These are phyloP conservation scores for Caenorhabditis japonica DNA, from an alignment of 2,888 invertebrate species.

Conservation along the genomic window DNA sequence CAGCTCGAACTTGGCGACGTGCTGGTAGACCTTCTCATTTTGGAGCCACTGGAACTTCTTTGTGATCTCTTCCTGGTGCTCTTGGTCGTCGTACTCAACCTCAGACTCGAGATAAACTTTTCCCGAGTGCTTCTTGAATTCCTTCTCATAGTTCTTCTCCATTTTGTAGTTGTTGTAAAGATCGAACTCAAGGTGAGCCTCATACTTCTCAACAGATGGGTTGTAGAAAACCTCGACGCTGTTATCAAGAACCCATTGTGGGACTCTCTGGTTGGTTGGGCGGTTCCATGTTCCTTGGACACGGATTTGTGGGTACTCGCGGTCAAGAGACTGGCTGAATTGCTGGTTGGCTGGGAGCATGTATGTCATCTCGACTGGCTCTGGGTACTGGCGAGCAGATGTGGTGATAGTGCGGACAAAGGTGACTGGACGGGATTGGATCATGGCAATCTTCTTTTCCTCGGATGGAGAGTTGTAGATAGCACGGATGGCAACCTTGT, in stretches of 20 bases:
- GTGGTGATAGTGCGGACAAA: conserved; percentile 59
- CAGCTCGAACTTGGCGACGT: conserved; percentile 50
- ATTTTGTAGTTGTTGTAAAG: conserved; percentile 53
- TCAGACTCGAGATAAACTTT: conserved; percentile 39
- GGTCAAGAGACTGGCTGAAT: conserved; percentile 31
- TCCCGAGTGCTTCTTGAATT: conserved; percentile 45
- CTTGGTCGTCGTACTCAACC: conserved; percentile 49
- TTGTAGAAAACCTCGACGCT: conserved; percentile 51
- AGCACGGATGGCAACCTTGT: conserved; percentile 52
- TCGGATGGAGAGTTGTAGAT: conserved; percentile 53
- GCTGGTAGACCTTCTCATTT: conserved; percentile 57
- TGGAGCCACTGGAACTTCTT: conserved; percentile 52
- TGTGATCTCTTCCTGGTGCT: conserved; percentile 43
- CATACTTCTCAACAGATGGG: conserved; percentile 38
- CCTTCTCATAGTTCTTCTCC: conserved; percentile 43
- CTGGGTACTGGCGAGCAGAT: conserved; percentile 60
- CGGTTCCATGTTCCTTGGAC: conserved; percentile 49
- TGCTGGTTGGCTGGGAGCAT: conserved; percentile 41
- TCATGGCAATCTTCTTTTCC: conserved; percentile 50
- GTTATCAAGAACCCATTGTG: conserved; percentile 51
- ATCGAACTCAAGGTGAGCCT: conserved; percentile 43
- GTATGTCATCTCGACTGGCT: conserved; percentile 54
- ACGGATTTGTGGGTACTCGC: conserved; percentile 42
- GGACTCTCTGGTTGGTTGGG: conserved; percentile 35
- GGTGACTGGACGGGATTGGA: conserved; percentile 67